These are phyloP conservation scores for Diloba caeruleocephala DNA, from an alignment of 2,888 invertebrate genomes.

Conservation along the genomic window DNA sequence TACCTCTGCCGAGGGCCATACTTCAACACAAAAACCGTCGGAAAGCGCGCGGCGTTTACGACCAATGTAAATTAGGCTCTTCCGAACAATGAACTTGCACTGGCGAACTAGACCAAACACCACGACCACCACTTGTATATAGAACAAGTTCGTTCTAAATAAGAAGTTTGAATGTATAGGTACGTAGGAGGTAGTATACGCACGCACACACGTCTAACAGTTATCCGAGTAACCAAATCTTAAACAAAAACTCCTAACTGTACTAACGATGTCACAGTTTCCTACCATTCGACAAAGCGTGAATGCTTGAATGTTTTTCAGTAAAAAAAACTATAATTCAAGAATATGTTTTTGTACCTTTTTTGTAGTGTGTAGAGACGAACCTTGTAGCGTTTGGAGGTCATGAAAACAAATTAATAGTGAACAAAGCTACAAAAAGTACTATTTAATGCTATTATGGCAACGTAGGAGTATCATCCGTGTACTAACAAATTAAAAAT, in stretches of 20 bases:
- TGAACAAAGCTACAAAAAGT: conserved; percentile 42
- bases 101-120: conserved; percentile 88
- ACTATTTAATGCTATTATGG: conserved; percentile 26
- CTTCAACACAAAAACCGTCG: conserved; percentile 70
- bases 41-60: conserved; percentile 78
- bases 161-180: conserved; percentile 65
- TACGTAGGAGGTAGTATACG: conserved; percentile 69
- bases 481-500: conserved; percentile 20
- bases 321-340: conserved; percentile 36
- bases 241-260: conserved; percentile 60
- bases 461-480: conserved; percentile 32
- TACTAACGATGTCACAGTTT: conserved; percentile 59
- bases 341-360: conserved; percentile 45
- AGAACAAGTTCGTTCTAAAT: conserved; percentile 70
- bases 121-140: conserved; percentile 76
- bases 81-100: conserved; percentile 87
- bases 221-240: conserved; percentile 46
- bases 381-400: conserved; percentile 65
- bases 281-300: conserved; percentile 53
- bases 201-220: conserved; percentile 65
- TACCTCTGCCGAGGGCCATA: conserved; percentile 73
- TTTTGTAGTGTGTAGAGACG: conserved; percentile 43
- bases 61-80: conserved; percentile 61
- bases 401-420: conserved; percentile 64
- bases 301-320: conserved; percentile 52